These are phyloP conservation scores for Scolopax rusticola DNA, from an alignment of 2,797 vertebrate species.

Conservation along the genomic window DNA sequence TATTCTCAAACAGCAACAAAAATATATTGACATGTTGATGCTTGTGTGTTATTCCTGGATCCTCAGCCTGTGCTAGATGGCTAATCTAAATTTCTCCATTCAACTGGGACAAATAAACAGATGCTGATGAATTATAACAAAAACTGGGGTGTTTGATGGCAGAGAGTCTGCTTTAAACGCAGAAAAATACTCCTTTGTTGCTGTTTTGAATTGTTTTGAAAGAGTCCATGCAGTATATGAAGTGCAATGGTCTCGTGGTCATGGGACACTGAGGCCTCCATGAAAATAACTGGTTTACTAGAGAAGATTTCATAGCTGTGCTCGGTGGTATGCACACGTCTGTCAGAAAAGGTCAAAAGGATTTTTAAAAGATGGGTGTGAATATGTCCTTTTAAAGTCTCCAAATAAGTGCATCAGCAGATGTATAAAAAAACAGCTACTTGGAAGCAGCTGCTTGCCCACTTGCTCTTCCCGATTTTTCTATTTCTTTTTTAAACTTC, in stretches of 20 bases:
- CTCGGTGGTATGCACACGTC: not conserved
- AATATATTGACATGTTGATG: not conserved
- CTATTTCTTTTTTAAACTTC: not conserved
- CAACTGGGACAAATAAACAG: not conserved
- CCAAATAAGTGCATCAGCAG: not conserved
- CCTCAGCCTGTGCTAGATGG: not conserved
- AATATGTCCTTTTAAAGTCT: not conserved
- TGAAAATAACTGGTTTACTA: not conserved
- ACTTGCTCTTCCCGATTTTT: not conserved
- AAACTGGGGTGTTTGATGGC: not conserved
- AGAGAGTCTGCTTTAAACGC: not conserved
- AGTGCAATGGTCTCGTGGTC: not conserved
- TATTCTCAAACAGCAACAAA: not conserved
- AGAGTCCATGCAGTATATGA: not conserved
- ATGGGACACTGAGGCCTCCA: not conserved
- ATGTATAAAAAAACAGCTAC: not conserved
- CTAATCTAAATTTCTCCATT: not conserved
- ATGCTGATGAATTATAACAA: not conserved
- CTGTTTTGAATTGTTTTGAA: not conserved
- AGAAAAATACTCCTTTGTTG: not conserved
- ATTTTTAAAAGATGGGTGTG: constrained; percentile 1
- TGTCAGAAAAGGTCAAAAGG: not conserved
- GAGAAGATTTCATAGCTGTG: not conserved
- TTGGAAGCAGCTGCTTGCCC: not conserved
- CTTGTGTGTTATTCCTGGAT: not conserved